Evolutionary conservation across 2,797 vertebrate species (phyloP).

Genomic region (Hyperoplus lanceolatus): DNA sequence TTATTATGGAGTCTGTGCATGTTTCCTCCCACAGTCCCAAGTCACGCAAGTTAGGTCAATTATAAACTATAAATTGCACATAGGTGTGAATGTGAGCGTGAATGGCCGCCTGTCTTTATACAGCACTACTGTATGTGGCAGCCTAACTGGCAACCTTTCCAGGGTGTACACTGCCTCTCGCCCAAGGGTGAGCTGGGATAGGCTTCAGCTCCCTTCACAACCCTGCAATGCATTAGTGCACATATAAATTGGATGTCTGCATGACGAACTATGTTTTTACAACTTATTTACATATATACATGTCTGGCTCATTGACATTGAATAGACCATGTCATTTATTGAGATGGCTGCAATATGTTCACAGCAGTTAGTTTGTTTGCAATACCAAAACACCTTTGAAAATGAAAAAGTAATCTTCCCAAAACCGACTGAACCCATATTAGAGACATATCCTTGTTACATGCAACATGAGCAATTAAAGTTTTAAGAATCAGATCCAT

Average conservation of each 20-base stretch:
- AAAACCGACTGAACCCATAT: constrained; percentile 1
- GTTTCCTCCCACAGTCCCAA: constrained; percentile 13
- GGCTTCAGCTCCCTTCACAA: neutral
- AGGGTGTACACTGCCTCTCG: neutral
- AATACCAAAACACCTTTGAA: neutral
- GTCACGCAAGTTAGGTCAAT: constrained; percentile 12
- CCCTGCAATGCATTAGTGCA: neutral
- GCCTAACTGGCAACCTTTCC: constrained; percentile 5
- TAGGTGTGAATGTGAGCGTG: constrained; percentile 35
- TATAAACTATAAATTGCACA: constrained; percentile 17
- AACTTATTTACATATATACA: neutral
- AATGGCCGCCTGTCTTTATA: constrained; percentile 24
- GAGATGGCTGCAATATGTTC: constrained; percentile 2
- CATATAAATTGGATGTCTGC: neutral
- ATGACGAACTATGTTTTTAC: neutral
- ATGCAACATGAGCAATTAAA: too few species aligned
- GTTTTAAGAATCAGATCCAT: neutral
- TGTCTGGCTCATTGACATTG: constrained; percentile 12
- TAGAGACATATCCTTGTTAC: neutral
- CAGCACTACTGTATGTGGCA: neutral
- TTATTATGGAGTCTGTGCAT: neutral
- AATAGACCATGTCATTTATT: constrained; percentile 1
- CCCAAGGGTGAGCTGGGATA: neutral
- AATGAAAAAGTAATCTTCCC: neutral
- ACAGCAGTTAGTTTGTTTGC: neutral